Conservation (phyloP, 1,140 invertebrate species). For the Drosophila eugracilis region DNA sequence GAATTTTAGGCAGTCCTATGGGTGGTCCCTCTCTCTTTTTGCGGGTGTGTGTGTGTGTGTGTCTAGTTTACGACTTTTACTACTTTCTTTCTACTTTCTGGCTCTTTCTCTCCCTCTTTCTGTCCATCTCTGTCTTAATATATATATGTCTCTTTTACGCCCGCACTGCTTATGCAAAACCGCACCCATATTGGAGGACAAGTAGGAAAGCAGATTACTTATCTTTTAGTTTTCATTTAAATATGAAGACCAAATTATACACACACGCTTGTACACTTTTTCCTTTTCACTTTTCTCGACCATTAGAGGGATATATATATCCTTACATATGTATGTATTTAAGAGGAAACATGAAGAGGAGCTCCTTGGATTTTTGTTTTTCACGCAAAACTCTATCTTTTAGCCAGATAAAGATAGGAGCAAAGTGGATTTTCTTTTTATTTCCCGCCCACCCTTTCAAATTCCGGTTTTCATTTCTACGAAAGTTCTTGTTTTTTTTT, state of each 20-base stretch:
- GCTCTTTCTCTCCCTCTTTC: not conserved
- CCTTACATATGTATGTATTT: not conserved
- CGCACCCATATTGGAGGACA: constrained; percentile 62
- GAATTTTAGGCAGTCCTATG: constrained; percentile 47
- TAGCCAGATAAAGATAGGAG: constrained; percentile 9
- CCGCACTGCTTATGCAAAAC: constrained; percentile 48
- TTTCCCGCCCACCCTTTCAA: constrained; percentile 27
- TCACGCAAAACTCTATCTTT: constrained; percentile 15
- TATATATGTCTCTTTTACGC: not conserved
- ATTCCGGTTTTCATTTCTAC: constrained; percentile 15
- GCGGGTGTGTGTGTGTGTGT: constrained; percentile 27
- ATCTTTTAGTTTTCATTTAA: constrained; percentile 80
- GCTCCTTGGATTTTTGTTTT: constrained; percentile 16
- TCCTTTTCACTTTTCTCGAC: constrained; percentile 13
- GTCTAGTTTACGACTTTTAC: constrained; percentile 53
- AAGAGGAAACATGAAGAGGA: not conserved
- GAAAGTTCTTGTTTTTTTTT: constrained; percentile 5
- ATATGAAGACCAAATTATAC: constrained; percentile 71
- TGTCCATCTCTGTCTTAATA: no score
- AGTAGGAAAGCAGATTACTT: constrained; percentile 67
- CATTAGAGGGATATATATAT: not conserved
- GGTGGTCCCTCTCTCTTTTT: not conserved
- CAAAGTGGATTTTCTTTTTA: constrained; percentile 46
- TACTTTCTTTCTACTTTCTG: constrained; percentile 30
- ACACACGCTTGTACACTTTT: constrained; percentile 38